Conservation (phyloP, 2,797 vertebrate species). For the Neostethus bicornis region DNA sequence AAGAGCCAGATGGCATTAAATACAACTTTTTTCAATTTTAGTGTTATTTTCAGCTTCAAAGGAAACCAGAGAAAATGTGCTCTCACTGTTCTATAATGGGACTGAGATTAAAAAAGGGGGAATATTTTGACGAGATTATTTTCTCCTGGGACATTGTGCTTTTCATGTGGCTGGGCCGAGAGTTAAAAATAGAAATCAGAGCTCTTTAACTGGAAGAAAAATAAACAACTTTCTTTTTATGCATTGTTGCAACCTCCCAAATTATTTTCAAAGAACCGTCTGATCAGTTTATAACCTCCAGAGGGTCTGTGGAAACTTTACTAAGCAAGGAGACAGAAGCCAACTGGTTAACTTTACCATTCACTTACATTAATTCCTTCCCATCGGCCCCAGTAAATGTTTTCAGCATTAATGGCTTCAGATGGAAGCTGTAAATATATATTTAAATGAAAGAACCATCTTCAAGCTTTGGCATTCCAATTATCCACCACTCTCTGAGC, state of each 20-base stretch:
- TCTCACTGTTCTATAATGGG: too few species aligned
- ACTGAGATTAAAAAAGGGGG: neutral
- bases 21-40: too few species aligned
- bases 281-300: neutral
- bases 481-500: slow-evolving; percentile 58
- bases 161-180: neutral
- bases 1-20: too few species aligned
- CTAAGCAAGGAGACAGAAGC: too few species aligned
- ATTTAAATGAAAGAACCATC: slow-evolving; percentile 56
- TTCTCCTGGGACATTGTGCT: neutral
- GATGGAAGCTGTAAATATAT: slow-evolving; percentile 61
- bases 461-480: slow-evolving; percentile 67
- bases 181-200: neutral
- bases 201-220: neutral
- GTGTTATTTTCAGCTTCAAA: too few species aligned
- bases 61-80: too few species aligned
- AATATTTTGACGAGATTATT: neutral
- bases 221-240: neutral
- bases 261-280: too few species aligned
- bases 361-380: slow-evolving; percentile 29
- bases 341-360: slow-evolving; percentile 30
- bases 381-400: slow-evolving; percentile 41
- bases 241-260: too few species aligned
- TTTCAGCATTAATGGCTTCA: slow-evolving; percentile 51
- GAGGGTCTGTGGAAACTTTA: slow-evolving; percentile 13